A percentile compares a stretch with the other conserved stretches of the same genome.
These are phyloP conservation scores for Struthio camelus DNA, from an alignment of 2,113 vertebrate species.

Conservation along the genomic window DNA sequence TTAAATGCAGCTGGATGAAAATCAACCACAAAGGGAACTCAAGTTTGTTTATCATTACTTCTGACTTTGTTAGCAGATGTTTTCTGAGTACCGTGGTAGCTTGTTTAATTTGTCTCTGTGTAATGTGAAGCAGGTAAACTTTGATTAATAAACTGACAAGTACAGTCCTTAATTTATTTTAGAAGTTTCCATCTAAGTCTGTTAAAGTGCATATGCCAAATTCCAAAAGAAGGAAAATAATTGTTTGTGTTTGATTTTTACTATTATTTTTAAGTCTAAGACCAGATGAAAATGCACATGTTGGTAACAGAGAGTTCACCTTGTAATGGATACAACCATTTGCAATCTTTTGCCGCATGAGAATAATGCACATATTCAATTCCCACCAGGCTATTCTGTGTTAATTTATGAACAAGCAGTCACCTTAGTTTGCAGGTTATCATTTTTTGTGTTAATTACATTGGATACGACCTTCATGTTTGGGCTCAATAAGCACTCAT, in stretches of 20 bases:
- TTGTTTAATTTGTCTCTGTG: constrained; percentile 77
- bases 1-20: constrained; percentile 85
- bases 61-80: constrained; percentile 84
- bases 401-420: constrained; percentile 54
- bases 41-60: constrained; percentile 84
- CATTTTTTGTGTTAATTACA: constrained; percentile 25
- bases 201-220: constrained; percentile 71
- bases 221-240: constrained; percentile 71
- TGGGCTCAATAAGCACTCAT: neutral
- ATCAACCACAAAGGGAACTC: constrained; percentile 83
- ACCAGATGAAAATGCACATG: constrained; percentile 72
- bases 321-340: constrained; percentile 24
- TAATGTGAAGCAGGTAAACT: constrained; percentile 82
- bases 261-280: constrained; percentile 73
- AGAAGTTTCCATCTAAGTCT: constrained; percentile 72
- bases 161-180: constrained; percentile 75
- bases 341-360: constrained; percentile 57
- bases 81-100: constrained; percentile 79
- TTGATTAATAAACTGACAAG: constrained; percentile 82
- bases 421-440: constrained; percentile 55
- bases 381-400: neutral
- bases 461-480: neutral
- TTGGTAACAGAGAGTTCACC: constrained; percentile 63
- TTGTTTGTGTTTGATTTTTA: constrained; percentile 62
- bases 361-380: constrained; percentile 61